Evolutionary conservation across 2,888 invertebrate species (phyloP), one percentile per base, ranked within the genome.

Genomic region (Atrina japonica): DNA sequence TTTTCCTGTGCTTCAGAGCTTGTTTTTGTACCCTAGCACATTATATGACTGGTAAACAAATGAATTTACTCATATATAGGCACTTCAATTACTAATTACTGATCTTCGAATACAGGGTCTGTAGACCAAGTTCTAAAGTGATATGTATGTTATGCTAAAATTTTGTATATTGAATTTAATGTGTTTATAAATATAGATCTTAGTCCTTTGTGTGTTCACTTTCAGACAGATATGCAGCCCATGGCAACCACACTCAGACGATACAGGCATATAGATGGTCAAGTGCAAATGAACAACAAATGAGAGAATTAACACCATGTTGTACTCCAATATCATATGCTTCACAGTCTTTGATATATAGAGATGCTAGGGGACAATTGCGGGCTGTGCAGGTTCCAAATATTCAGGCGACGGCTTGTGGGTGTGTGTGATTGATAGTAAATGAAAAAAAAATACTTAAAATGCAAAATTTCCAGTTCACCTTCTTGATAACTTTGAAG

Each of bases 211-310:
- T 35, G 50, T 25, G n/a, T 41, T 47, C 43, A 21, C 7, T 70
- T 73, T 45, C 79, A 86, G 86, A 75, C 11, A 69, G 75, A 11
- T 71, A 75, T 16, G 70, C 75, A 1, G 79, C 70, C 6, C 72
- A 77, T 56, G 78, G 78, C 65, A 83, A 83, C 73, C 83, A 86
- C 65, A 83, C 83, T 3, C 59, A 69, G 14, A 35, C 83, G 14
- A 70, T 83, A 3, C 83, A 84, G 60, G 73, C 45, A 2, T 66
- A 56, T 47, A 52, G 71, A 7, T 66, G 66, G 56, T 50, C 56
- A 11, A 16, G 45, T 3, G 56, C 66, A 3, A 43, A 40, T 11
- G 41, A 43, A 7, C 35, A 49, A 21, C 40, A 41, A 25, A 71
- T 61, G 66, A 25, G 56, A 41, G 61, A 61, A 30, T n/a, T 71